A percentile compares a stretch with the other conserved stretches of the same genome.
phyloP scores from a whole-genome alignment of 2,888 invertebrate genomes.

The Lochmaea capreae region DNA sequence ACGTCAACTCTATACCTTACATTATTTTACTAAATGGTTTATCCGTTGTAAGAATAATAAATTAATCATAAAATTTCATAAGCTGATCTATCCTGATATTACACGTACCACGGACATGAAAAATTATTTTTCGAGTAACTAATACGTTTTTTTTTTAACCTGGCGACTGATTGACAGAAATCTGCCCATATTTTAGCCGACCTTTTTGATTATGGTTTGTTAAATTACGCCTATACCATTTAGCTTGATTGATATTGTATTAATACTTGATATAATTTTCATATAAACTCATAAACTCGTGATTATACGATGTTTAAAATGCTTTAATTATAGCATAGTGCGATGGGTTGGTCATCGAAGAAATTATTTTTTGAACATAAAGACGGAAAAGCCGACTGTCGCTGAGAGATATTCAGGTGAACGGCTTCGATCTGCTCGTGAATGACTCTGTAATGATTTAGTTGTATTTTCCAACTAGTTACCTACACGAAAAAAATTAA shows the following conservation, averaged over 20 bases:
- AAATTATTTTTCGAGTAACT: constrained; percentile 27
- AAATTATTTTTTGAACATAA: constrained; percentile 45
- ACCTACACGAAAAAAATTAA: too few relatives aligned
- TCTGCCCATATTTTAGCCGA: constrained; percentile 41
- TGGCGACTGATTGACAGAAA: constrained; percentile 38
- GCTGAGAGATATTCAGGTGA: neutral
- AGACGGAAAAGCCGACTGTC: constrained; percentile 41
- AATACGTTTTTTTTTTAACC: constrained; percentile 9
- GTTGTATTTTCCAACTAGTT: neutral
- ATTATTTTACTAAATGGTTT: constrained; percentile 16
- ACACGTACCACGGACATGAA: constrained; percentile 20
- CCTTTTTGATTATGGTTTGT: constrained; percentile 40
- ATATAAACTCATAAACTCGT: constrained; percentile 47
- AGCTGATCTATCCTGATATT: constrained; percentile 21
- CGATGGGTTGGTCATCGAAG: constrained; percentile 46
- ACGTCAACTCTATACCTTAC: neutral
- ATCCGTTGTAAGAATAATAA: constrained; percentile 18
- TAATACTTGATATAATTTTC: constrained; percentile 53
- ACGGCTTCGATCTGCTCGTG: neutral
- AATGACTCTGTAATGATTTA: neutral
- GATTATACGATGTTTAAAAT: constrained; percentile 50
- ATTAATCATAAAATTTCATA: constrained; percentile 25
- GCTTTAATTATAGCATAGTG: constrained; percentile 52
- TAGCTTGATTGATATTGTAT: constrained; percentile 52
- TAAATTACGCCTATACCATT: constrained; percentile 46